Evolutionary conservation across 2,113 vertebrate species (phyloP).

Genomic region (Neogobius melanostomus): DNA sequence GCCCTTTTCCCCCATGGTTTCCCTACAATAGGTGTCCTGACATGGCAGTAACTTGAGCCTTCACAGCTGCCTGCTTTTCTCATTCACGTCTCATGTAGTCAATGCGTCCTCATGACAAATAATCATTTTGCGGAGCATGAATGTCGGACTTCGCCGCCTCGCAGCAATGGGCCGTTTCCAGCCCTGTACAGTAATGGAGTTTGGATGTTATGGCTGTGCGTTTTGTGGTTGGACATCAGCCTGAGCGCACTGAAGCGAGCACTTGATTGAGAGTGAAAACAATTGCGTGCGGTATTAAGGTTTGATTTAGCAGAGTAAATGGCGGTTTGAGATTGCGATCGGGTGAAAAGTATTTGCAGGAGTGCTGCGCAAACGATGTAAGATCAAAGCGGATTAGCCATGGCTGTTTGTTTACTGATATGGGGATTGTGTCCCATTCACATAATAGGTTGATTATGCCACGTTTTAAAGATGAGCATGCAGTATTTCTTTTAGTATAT

Average conservation of each 20-base stretch:
- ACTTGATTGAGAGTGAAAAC: conserved; percentile 1
- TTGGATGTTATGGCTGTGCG: neutral
- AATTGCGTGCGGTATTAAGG: neutral
- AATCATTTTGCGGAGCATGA: conserved; percentile 5
- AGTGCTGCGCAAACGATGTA: neutral
- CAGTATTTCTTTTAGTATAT: too few relatives aligned
- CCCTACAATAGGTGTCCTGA: neutral
- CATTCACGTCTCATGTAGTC: neutral
- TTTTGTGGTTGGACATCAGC: neutral
- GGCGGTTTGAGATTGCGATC: neutral
- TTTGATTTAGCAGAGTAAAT: neutral
- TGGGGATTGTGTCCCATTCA: neutral
- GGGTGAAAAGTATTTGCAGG: neutral
- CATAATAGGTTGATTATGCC: neutral
- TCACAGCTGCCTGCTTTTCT: neutral
- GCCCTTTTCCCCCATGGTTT: neutral
- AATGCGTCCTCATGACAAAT: conserved; percentile 6
- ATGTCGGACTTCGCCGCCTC: neutral
- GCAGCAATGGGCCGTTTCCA: neutral
- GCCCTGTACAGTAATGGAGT: neutral
- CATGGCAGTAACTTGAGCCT: neutral
- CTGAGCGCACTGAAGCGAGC: neutral
- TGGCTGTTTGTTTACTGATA: neutral
- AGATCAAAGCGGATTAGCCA: neutral
- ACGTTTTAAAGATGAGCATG: neutral